These are phyloP conservation scores for Acronicta alni DNA, from an alignment of 2,888 invertebrate species.

Conservation along the genomic window DNA sequence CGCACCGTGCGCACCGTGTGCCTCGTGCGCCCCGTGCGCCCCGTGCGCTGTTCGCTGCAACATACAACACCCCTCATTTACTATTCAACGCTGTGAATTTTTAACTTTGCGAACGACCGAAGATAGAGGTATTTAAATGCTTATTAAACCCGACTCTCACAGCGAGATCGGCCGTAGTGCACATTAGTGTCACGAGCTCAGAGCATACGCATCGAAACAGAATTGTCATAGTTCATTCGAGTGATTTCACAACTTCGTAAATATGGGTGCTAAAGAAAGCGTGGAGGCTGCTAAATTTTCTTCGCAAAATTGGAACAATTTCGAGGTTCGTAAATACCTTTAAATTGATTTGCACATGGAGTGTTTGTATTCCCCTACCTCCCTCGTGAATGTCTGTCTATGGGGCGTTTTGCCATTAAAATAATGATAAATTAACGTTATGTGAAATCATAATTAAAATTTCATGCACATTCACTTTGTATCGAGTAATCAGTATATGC, in stretches of 20 bases:
- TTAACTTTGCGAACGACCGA: slow-evolving; percentile 83
- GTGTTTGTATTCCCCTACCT: slow-evolving; percentile 85
- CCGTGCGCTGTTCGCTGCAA: slow-evolving; percentile 76
- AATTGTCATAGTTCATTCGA: slow-evolving; percentile 85
- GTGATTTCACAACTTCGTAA: slow-evolving; percentile 86
- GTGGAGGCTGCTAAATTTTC: slow-evolving; percentile 94
- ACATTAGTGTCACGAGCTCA: slow-evolving; percentile 85
- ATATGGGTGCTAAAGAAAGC: slow-evolving; percentile 95
- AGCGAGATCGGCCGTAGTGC: slow-evolving; percentile 82
- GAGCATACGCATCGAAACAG: slow-evolving; percentile 84
- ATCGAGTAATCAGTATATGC: slow-evolving; percentile 72
- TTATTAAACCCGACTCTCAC: slow-evolving; percentile 80
- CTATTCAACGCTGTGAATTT: slow-evolving; percentile 86
- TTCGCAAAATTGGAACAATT: slow-evolving; percentile 94
- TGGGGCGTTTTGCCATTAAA: slow-evolving; percentile 68
- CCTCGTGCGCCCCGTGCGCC: slow-evolving; percentile 43
- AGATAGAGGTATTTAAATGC: slow-evolving; percentile 86
- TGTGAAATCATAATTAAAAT: slow-evolving; percentile 69
- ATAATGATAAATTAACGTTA: slow-evolving; percentile 64
- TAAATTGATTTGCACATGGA: slow-evolving; percentile 88
- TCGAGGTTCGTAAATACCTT: slow-evolving; percentile 92
- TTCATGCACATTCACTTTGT: slow-evolving; percentile 78
- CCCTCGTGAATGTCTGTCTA: slow-evolving; percentile 83
- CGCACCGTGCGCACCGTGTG: slow-evolving; percentile 33
- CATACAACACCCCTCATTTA: slow-evolving; percentile 82